Percentiles rank a stretch among this genome's conserved stretches.
Conservation (phyloP, 2,888 invertebrate species). For the Malthinus flaveolus region DNA sequence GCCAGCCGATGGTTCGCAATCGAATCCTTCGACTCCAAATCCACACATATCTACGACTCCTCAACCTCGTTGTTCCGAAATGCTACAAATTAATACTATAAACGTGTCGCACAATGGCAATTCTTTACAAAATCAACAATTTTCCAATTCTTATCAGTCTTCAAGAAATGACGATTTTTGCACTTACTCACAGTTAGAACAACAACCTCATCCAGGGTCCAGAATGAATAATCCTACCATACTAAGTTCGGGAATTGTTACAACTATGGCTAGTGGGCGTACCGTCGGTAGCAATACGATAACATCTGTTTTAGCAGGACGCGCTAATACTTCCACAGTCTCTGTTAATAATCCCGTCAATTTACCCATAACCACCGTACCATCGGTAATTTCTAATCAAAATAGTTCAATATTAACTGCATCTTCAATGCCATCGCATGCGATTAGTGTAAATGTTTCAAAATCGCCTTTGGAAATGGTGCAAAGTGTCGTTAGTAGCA, state of each 20-base stretch:
- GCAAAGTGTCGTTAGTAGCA: slow-evolving; percentile 73
- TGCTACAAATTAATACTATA: slow-evolving; percentile 54
- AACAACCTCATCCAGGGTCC: slow-evolving; percentile 2
- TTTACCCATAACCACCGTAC: slow-evolving; percentile 50
- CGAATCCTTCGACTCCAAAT: slow-evolving; percentile 62
- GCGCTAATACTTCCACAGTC: slow-evolving; percentile 76
- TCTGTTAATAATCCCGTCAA: slow-evolving; percentile 65
- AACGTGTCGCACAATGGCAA: slow-evolving; percentile 34
- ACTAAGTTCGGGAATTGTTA: slow-evolving; percentile 54
- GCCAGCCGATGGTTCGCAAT: slow-evolving; percentile 68
- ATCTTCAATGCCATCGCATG: slow-evolving; percentile 52
- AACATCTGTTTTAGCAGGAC: slow-evolving; percentile 77
- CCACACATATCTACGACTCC: slow-evolving; percentile 55
- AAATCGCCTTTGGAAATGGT: slow-evolving; percentile 78
- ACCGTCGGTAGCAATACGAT: slow-evolving; percentile 80
- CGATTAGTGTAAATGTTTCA: slow-evolving; percentile 53
- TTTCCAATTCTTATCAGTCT: slow-evolving; percentile 7
- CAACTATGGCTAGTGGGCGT: slow-evolving; percentile 72
- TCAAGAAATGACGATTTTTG: slow-evolving; percentile 13
- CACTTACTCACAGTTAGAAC: slow-evolving; percentile 3
- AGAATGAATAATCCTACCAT: slow-evolving; percentile 7
- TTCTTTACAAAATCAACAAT: slow-evolving; percentile 22
- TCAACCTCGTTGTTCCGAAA: slow-evolving; percentile 53
- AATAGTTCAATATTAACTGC: slow-evolving; percentile 56
- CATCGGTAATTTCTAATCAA: slow-evolving; percentile 54